Evolutionary conservation across 2,888 invertebrate genomes (phyloP).

Genomic region (Monochamus alternatus): DNA sequence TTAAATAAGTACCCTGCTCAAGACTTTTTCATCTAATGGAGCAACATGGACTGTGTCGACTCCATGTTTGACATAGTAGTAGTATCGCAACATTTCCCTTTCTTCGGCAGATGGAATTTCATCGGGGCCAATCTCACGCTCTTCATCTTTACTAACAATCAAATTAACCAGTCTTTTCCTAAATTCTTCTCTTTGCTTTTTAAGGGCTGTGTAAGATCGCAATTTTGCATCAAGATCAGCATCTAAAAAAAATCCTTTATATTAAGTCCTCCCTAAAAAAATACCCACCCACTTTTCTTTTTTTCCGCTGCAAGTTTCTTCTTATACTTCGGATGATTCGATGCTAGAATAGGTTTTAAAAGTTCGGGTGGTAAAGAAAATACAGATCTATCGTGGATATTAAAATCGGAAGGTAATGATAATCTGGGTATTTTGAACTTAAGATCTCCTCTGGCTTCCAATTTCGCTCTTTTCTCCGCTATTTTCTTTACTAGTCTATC

Average conservation of each 20-base stretch:
- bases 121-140: conserved; percentile 71
- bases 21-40: conserved; percentile 83
- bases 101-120: conserved; percentile 78
- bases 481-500: conserved; percentile 71
- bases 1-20: conserved; percentile 73
- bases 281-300: conserved; percentile 61
- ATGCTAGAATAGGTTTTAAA: conserved; percentile 66
- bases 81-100: conserved; percentile 84
- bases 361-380: conserved; percentile 79
- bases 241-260: conserved; percentile 67
- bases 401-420: conserved; percentile 74
- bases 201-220: conserved; percentile 79
- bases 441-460: conserved; percentile 71
- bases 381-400: conserved; percentile 74
- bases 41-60: conserved; percentile 93
- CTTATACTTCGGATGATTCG: conserved; percentile 65
- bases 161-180: conserved; percentile 84
- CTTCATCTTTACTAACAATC: conserved; percentile 77
- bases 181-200: conserved; percentile 87
- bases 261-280: background rate
- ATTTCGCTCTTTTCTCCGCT: conserved; percentile 66
- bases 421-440: conserved; percentile 74
- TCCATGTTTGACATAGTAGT: conserved; percentile 92
- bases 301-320: conserved; percentile 67
- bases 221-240: conserved; percentile 66